A percentile compares a stretch with the other conserved stretches of the same genome.
These are phyloP conservation scores for Anhinga rufa DNA, from an alignment of 2,113 vertebrate species.

Conservation along the genomic window DNA sequence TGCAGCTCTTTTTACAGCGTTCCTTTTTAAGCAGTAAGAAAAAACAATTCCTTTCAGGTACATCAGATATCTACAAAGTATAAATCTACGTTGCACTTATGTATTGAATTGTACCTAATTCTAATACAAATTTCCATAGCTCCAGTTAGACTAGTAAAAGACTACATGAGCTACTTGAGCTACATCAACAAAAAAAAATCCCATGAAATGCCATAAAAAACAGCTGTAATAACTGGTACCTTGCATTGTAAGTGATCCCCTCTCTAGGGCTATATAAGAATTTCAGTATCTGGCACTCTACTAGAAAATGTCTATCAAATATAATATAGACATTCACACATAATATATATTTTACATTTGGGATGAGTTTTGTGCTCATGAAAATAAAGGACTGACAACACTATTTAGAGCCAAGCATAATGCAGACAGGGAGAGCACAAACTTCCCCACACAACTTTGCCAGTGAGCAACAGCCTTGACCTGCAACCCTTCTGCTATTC, in stretches of 20 bases:
- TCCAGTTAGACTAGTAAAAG: background rate
- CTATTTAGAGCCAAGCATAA: background rate
- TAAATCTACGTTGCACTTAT: background rate
- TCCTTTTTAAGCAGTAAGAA: background rate
- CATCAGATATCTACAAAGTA: background rate
- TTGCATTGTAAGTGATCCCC: background rate
- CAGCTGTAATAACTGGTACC: background rate
- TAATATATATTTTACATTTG: slow-evolving; percentile 20
- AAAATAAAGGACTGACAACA: slow-evolving; percentile 27
- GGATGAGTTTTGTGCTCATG: background rate
- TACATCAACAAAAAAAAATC: background rate
- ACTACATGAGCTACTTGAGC: background rate
- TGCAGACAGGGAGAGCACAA: background rate
- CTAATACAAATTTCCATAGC: background rate
- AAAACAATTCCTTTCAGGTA: background rate
- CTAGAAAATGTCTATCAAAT: background rate
- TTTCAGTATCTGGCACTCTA: background rate
- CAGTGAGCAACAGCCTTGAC: slow-evolving; percentile 6
- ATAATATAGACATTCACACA: background rate
- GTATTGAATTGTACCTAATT: background rate
- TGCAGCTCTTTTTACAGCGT: background rate
- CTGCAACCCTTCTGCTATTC: slow-evolving; percentile 15
- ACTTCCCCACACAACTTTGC: background rate
- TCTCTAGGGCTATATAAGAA: background rate
- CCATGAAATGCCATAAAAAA: background rate